Percentiles rank a stretch among this genome's conserved stretches.
Conservation (phyloP, 2,113 vertebrate genomes). For the Cariama cristata region DNA sequence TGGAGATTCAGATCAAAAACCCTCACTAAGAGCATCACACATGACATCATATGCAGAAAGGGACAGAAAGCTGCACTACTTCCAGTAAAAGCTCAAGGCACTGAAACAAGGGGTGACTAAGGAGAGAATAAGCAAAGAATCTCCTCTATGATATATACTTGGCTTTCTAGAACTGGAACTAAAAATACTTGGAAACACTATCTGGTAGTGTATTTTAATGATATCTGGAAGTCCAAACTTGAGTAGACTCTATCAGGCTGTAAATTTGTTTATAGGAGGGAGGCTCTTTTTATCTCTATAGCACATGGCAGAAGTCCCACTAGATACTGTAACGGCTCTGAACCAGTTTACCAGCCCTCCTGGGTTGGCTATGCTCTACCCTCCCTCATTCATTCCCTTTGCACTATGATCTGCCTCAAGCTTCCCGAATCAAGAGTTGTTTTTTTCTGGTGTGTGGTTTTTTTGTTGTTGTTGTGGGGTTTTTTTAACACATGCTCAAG, state of each 20-base stretch:
- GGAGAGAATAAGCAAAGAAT: background rate
- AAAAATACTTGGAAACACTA: background rate
- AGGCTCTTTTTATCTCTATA: background rate
- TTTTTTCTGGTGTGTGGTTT: background rate
- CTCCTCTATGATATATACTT: background rate
- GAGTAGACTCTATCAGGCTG: background rate
- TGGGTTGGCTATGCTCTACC: background rate
- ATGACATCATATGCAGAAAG: background rate
- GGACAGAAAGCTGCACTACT: background rate
- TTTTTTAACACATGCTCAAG: too few relatives aligned
- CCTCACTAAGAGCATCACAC: background rate
- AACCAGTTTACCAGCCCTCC: conserved; percentile 22
- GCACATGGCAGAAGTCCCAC: background rate
- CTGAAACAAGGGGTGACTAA: background rate
- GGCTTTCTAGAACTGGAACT: background rate
- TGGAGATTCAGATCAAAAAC: background rate
- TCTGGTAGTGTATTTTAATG: background rate
- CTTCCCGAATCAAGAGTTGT: background rate
- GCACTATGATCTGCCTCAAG: background rate
- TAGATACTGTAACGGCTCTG: background rate
- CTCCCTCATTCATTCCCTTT: background rate
- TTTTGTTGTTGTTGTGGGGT: too few relatives aligned
- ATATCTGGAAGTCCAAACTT: background rate
- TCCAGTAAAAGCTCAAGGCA: background rate
- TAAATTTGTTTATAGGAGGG: background rate